Evolutionary conservation across 2,888 invertebrate species (phyloP), one percentile per base, ranked within the genome.

Genomic region (Orchestes rusci): DNA sequence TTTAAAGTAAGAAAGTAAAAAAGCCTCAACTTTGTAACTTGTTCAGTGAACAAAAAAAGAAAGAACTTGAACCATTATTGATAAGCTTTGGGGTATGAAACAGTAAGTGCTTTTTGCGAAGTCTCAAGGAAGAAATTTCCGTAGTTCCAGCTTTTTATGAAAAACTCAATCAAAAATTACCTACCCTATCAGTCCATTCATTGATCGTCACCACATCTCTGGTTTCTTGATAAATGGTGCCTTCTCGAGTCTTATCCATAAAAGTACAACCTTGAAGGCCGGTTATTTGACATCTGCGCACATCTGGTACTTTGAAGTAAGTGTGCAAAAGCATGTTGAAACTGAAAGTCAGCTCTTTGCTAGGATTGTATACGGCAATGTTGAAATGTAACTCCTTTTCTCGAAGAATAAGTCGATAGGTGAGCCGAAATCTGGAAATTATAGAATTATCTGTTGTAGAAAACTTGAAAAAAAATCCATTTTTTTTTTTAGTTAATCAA

Each of bases 251-350:
- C 84, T 80, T 79, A 60, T 84, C 84, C 48, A 80, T 73, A 60
- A 78, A 84, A 29, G 77, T 77, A 58, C 80, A 79, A 29, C 91
- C 93, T 65, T 91, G 86, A 60, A 96, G 79, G 53, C 94, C 94
- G 43, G 88, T 88, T 65, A 96, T 88, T 74, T 89, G 88, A 66
- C 90, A 89, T 57, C 90, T 79, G 40, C 88, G 75, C 34, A 95
- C 92, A 70, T 95, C 93, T 50, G 92, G 90, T 64, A 93, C 93
- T 76, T 90, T 90, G 71, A 96, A 88, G 74, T 95, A 95, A 17
- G 94, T 94, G 71, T 95, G 95, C 60, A 95, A 73, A 52, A 95
- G 73, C 70, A 94, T 75, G 70, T 94, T 93, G 71, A 95, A 96
- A 65, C 83, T 84, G 74, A 87, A 89, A 48, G 89, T 85, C 56